These are phyloP conservation scores for Sphyrna mokarran DNA, from an alignment of 2,113 vertebrate species.

Conservation along the genomic window DNA sequence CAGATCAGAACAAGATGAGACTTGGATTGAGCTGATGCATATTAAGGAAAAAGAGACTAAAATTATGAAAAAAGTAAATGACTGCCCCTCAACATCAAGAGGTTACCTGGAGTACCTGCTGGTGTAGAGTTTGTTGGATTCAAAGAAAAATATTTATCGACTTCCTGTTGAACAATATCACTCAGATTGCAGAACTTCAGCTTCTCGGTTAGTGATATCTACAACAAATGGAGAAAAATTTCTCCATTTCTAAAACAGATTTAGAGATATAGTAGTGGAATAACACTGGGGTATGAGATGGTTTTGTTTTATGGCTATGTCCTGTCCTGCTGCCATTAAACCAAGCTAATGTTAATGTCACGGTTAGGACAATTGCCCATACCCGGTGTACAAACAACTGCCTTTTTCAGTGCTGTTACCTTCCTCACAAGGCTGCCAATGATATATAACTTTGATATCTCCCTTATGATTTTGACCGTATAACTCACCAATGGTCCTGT, in stretches of 20 bases:
- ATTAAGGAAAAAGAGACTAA: neutral
- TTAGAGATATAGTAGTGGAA: neutral
- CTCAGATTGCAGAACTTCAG: slow-evolving; percentile 64
- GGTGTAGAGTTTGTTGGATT: neutral
- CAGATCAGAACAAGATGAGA: too few species aligned
- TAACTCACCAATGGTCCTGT: neutral
- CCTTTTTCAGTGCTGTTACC: neutral
- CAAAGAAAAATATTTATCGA: slow-evolving; percentile 55
- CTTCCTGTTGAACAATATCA: slow-evolving; percentile 68
- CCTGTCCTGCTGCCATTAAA: neutral
- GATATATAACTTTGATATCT: neutral
- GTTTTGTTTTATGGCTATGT: neutral
- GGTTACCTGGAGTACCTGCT: neutral
- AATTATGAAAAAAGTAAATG: neutral
- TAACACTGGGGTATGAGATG: neutral
- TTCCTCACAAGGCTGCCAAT: neutral
- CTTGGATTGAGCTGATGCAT: neutral
- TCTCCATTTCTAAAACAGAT: too few species aligned
- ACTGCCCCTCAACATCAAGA: neutral
- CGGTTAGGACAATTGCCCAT: neutral
- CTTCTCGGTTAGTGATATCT: neutral
- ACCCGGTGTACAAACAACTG: neutral
- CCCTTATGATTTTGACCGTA: neutral
- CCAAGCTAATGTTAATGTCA: neutral
- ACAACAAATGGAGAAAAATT: neutral